Conservation (phyloP, 2,888 invertebrate species). For the Dryomyza anilis region DNA sequence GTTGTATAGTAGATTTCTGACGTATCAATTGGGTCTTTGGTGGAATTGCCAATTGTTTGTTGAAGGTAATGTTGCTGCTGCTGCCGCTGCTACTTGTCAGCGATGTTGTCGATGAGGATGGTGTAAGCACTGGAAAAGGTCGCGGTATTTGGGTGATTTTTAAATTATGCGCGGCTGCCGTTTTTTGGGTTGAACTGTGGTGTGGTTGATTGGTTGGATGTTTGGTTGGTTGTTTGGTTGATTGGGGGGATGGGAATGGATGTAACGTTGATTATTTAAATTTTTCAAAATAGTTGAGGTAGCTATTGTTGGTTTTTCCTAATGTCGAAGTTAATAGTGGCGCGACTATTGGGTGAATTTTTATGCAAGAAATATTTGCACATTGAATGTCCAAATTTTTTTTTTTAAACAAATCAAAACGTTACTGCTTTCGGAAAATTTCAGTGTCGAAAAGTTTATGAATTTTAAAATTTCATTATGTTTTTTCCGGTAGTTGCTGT, state of each 20-base stretch:
- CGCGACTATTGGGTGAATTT: constrained; percentile 25
- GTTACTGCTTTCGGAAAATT: constrained; percentile 31
- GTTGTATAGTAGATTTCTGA: constrained; percentile 42
- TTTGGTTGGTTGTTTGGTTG: not conserved
- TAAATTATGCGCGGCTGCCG: constrained; percentile 13
- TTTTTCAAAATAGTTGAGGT: too few relatives aligned
- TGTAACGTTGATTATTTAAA: not conserved
- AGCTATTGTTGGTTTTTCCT: not conserved
- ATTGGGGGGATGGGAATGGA: not conserved
- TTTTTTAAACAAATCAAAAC: too few relatives aligned
- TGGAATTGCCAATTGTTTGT: not conserved
- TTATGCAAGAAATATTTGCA: constrained; percentile 28
- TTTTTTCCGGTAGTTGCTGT: constrained; percentile 28
- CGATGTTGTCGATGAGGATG: constrained; percentile 45
- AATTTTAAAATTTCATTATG: constrained; percentile 22
- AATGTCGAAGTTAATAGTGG: not conserved
- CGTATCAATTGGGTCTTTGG: constrained; percentile 35
- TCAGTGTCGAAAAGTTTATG: constrained; percentile 34
- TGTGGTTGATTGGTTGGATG: constrained; percentile 2
- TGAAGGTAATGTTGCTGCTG: not conserved
- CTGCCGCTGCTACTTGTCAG: constrained; percentile 18
- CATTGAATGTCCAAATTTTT: constrained; percentile 28
- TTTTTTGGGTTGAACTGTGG: constrained; percentile 34
- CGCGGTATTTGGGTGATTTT: constrained; percentile 31
- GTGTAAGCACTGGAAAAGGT: constrained; percentile 36